Base-by-base conservation (phyloP, 2,113 vertebrate species). In the Capreolus pygargus region DNA sequence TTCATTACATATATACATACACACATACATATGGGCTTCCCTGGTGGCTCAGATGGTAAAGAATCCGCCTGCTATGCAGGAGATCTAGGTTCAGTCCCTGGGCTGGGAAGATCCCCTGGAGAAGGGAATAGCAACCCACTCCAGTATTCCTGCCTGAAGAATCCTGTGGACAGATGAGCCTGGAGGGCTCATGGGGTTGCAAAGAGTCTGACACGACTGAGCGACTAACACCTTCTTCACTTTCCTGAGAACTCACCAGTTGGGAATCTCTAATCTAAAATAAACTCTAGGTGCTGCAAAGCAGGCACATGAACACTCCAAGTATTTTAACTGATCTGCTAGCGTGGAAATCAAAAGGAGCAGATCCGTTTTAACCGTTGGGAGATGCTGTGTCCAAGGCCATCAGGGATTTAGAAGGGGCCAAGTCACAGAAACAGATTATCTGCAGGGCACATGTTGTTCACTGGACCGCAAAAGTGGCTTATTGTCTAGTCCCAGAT, bases 371-470 rank as follows among this genome's bases (percentile, higher is more conserved):
- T 57, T 58, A 79, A 70, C 43, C 36, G 36, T 43, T 16, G 36
- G 6, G 21, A 86, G 64, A 84, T 2, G 28, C 61, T 45, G 16
- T 1, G 43, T 33, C 57, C 70, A 60, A 0, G 2, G 64, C 85
- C 45, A 45, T 39, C 7, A 8, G 36, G 47, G 33, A 28, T 28
- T 67, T 3, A 55, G 78, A 60, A 55, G 1, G 5, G 52, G 54
- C 3, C 3, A 0, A 1, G 58, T 8, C n/a, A 93, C 1, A 50
- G 93, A 67, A 60, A n/a, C 21, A 28, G 64, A 33, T 19, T 5
- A 50, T 21, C 9, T 70, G 28, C 4, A 12, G 8, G 3, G 11
- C 30, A 39, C 1, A 2, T 3, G 47, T 1, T n/a, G 17, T 25
- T 52, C 60, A 30, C 52, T 16, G 15, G 36, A 33, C 33, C 54